Evolutionary conservation across 2,888 invertebrate species (phyloP).

Genomic region (Tubulanus polymorphus): DNA sequence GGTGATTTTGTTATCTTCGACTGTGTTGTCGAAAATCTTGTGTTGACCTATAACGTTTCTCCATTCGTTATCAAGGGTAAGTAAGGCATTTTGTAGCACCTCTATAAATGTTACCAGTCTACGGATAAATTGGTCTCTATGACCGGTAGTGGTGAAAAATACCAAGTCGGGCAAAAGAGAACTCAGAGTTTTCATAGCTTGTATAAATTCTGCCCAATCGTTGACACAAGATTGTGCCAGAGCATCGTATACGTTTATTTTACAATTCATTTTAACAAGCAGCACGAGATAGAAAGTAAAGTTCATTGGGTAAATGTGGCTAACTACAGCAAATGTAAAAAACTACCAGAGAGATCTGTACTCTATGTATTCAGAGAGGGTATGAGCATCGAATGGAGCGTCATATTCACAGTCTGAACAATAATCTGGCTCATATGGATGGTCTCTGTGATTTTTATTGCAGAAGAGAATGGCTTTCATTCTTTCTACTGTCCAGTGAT

Average conservation of each 20-base stretch:
- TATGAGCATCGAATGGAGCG: too few species aligned
- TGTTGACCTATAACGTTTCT: neutral
- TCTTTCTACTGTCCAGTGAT: too few species aligned
- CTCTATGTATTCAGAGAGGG: too few species aligned
- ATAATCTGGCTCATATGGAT: too few species aligned
- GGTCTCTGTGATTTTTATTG: too few species aligned
- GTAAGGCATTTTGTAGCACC: neutral
- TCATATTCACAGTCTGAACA: too few species aligned
- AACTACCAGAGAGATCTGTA: too few species aligned
- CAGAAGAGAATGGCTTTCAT: too few species aligned
- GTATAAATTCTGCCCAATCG: neutral
- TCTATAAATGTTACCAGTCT: neutral
- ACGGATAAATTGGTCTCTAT: neutral
- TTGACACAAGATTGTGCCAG: neutral
- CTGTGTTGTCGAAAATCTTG: neutral
- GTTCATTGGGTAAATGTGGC: too few species aligned
- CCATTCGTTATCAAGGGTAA: neutral
- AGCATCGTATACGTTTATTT: neutral
- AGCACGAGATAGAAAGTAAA: neutral
- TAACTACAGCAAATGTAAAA: too few species aligned
- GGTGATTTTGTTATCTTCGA: neutral
- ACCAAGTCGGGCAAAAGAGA: neutral
- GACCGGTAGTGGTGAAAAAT: neutral
- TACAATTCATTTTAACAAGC: neutral
- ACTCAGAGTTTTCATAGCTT: neutral